A percentile compares a stretch with the other conserved stretches of the same genome.
These are phyloP conservation scores for Drosophila littoralis DNA, from an alignment of 1,140 invertebrate genomes.

Conservation along the genomic window DNA sequence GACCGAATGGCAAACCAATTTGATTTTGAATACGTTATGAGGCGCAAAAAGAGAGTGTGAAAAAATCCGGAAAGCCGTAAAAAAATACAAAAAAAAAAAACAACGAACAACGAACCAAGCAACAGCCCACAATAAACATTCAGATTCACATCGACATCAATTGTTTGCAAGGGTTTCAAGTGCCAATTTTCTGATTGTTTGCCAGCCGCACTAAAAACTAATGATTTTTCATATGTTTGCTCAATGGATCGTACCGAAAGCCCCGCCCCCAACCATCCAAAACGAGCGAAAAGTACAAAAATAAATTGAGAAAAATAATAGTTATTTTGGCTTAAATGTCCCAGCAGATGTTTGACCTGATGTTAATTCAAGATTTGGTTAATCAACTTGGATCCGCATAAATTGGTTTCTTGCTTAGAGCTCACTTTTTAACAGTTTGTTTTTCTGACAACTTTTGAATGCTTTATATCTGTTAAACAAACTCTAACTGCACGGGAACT, in stretches of 20 bases:
- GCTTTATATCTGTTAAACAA: no score
- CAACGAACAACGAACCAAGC: conserved; percentile 15
- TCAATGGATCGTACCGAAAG: conserved; percentile 66
- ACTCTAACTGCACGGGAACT: no score
- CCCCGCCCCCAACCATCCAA: conserved; percentile 13
- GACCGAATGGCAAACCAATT: conserved; percentile 73
- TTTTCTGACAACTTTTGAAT: no score
- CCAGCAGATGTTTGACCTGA: not conserved
- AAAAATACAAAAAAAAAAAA: conserved; percentile 51
- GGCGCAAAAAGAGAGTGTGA: conserved; percentile 78
- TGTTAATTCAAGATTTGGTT: no score
- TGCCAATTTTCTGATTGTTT: conserved; percentile 82
- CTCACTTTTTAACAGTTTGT: no score
- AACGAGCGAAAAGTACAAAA: conserved; percentile 41
- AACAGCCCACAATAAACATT: conserved; percentile 50
- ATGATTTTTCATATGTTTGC: conserved; percentile 82
- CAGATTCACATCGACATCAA: conserved; percentile 32
- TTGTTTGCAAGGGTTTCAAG: conserved; percentile 64
- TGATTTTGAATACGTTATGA: conserved; percentile 82
- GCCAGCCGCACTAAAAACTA: conserved; percentile 79
- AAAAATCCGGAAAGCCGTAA: conserved; percentile 75
- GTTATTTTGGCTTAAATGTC: not conserved
- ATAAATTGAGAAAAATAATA: conserved; percentile 47
- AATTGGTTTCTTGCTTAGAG: no score
- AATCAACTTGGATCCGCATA: no score